Evolutionary conservation across 2,113 vertebrate species (phyloP), one percentile per base, ranked within the genome.

Genomic region (Epinephelus lanceolatus): DNA sequence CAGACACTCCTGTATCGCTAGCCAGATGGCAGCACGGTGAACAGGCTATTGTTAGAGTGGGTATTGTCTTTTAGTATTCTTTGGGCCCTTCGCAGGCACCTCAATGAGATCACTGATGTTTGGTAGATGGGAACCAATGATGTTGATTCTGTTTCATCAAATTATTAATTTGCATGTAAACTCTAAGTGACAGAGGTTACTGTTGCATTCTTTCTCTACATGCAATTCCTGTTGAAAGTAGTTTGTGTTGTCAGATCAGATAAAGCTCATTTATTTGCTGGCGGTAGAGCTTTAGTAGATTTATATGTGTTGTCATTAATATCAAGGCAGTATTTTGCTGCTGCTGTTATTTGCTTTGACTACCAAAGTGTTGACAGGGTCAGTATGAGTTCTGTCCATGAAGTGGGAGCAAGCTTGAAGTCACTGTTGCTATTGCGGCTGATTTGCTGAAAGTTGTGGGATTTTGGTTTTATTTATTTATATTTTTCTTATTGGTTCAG

Each of bases 291-390:
- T 25, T 65, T 1, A 47, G 0, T 62, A 42, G 71, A 81, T 56
- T 62, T 68, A n/a, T 25, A 6, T 70, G 60, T 53, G 71, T 30
- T 80, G 76, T 7, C 33, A 76, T 70, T 18, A 55, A 65, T n/a
- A 74, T 82, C 2, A 45, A 63, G 40, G 33, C 14, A n/a, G 18
- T 65, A 21, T 73, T 57, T 60, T 72, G 55, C 61, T 72, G 76
- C 18, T 70, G 25, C 19, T 71, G 45, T 70, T 52, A 6, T 78
- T 79, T 81, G 69, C 30, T 81, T 80, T 80, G 80, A 81, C 68
- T 70, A 62, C 57, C 33, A 69, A 40, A 14, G 9, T 66, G 17
- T 76, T 33, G 27, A 52, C 27, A 25, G 30, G 25, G 18, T 10
- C 74, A 1, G 13, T 0, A 30, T 37, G 40, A 51, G 37, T 27